These are phyloP conservation scores for Tribolium madens DNA, from an alignment of 1,140 invertebrate species.

Conservation along the genomic window DNA sequence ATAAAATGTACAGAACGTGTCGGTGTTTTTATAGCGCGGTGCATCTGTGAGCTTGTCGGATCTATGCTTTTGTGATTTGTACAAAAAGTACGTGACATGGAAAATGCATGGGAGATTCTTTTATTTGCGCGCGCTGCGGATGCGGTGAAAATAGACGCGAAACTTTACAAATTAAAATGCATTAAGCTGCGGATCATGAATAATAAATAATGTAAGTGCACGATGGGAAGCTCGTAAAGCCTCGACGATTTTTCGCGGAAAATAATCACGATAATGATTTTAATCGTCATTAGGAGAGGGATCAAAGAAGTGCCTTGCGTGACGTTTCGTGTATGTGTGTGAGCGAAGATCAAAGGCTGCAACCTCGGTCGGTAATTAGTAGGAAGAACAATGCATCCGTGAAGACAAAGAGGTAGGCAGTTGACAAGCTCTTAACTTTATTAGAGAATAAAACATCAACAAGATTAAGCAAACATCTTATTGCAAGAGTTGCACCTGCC, in stretches of 20 bases:
- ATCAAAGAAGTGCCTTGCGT: no score
- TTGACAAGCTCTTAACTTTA: constrained; percentile 41
- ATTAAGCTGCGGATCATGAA: constrained; percentile 48
- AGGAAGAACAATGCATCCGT: constrained; percentile 15
- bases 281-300: no score
- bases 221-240: constrained; percentile 20
- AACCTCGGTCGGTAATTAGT: neutral
- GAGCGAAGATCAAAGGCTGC: neutral
- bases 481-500: constrained; percentile 48
- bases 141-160: constrained; percentile 45
- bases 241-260: neutral
- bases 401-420: constrained; percentile 14
- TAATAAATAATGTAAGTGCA: constrained; percentile 48
- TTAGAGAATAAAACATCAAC: constrained; percentile 48
- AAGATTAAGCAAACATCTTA: constrained; percentile 47
- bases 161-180: constrained; percentile 53
- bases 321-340: no score
- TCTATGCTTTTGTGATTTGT: constrained; percentile 57
- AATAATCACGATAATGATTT: no score
- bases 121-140: constrained; percentile 41
- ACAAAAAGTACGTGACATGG: constrained; percentile 59
- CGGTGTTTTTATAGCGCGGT: constrained; percentile 52
- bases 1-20: constrained; percentile 60
- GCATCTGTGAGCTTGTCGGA: constrained; percentile 54
- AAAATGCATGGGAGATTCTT: constrained; percentile 52